Conservation (phyloP, 2,113 vertebrate species). For the Lamprotornis superbus region DNA sequence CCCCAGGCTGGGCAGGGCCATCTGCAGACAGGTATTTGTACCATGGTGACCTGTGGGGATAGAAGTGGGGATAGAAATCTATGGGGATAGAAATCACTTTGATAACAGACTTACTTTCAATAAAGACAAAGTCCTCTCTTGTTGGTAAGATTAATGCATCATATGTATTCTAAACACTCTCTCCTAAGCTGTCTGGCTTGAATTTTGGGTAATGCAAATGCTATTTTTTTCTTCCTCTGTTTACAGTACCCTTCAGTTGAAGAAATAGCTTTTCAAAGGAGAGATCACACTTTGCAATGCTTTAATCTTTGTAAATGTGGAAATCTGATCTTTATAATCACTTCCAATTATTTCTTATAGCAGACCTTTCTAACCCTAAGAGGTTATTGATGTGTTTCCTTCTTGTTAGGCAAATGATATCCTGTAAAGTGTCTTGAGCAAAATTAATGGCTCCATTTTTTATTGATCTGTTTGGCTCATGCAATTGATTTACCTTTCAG, state of each 20-base stretch:
- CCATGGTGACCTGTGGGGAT: not conserved
- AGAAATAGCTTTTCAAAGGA: not conserved
- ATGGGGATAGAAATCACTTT: not conserved
- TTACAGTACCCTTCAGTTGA: not conserved
- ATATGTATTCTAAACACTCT: not conserved
- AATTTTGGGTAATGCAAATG: not conserved
- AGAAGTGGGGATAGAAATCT: not conserved
- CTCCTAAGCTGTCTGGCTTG: not conserved
- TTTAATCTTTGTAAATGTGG: not conserved
- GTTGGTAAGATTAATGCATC: not conserved
- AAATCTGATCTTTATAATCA: not conserved
- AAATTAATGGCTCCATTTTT: slow-evolving; percentile 41
- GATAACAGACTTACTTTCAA: not conserved
- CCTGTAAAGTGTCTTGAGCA: not conserved
- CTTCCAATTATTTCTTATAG: not conserved
- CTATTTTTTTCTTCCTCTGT: not conserved
- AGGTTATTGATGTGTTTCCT: slow-evolving; percentile 1
- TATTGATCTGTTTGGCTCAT: not conserved
- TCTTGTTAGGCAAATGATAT: slow-evolving; percentile 48
- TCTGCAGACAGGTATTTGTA: not conserved
- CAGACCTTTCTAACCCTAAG: not conserved
- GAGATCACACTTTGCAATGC: not conserved
- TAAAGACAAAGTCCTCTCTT: not conserved
- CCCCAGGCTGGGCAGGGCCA: not conserved
- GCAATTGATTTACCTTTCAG: not conserved